Evolutionary conservation across 2,888 invertebrate species (phyloP).

Genomic region (Pachliopta kotzebuea): DNA sequence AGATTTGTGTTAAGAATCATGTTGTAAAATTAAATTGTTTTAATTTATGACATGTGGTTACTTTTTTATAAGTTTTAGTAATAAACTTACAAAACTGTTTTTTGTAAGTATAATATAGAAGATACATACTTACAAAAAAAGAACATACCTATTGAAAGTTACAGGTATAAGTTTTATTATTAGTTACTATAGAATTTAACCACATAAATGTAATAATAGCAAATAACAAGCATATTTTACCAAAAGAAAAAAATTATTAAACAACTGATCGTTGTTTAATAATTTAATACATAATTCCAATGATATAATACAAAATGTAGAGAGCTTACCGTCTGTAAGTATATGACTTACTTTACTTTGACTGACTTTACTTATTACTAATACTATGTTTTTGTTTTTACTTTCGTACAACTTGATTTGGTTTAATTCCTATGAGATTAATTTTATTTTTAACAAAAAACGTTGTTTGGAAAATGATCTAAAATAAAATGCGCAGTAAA

Average conservation of each 20-base stretch:
- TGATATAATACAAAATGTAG: too few species aligned
- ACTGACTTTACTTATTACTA: too few species aligned
- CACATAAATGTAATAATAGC: too few species aligned
- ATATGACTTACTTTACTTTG: too few species aligned
- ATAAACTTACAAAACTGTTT: not conserved
- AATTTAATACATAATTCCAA: too few species aligned
- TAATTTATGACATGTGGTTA: not conserved
- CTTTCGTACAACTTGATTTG: not conserved
- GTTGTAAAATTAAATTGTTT: conserved; percentile 36
- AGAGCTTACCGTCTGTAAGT: not conserved
- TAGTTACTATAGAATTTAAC: too few species aligned
- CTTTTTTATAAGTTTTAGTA: not conserved
- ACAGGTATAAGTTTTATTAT: too few species aligned
- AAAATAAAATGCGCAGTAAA: conserved; percentile 21
- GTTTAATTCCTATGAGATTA: not conserved
- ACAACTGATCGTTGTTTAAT: too few species aligned
- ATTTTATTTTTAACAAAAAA: not conserved
- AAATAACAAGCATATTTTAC: too few species aligned
- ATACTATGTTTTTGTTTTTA: not conserved
- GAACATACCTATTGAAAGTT: too few species aligned
- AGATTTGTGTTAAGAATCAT: conserved; percentile 33
- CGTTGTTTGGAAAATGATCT: conserved; percentile 10
- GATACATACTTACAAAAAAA: not conserved
- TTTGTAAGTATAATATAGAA: not conserved
- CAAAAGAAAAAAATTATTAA: too few species aligned